Conservation (phyloP, 2,113 vertebrate species). For the Thomomys bottae region DNA sequence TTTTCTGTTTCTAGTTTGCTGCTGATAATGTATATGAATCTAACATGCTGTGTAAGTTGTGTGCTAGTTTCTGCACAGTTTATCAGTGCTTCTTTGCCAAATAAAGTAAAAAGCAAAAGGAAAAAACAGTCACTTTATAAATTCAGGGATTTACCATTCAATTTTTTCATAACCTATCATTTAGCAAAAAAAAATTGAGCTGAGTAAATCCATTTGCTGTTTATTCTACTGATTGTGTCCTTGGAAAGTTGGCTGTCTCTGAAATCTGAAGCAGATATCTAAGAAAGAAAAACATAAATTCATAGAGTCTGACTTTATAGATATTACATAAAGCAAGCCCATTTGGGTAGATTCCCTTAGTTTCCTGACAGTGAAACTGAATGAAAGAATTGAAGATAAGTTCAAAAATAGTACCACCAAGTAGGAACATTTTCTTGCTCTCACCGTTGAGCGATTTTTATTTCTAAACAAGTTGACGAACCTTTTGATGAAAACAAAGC, state of each 20-base stretch:
- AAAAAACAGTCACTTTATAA: no score
- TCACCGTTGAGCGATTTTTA: neutral
- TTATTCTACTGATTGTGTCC: neutral
- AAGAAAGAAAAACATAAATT: neutral
- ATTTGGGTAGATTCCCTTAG: neutral
- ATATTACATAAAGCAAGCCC: neutral
- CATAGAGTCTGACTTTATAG: neutral
- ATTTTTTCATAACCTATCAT: neutral
- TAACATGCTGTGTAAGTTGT: slow-evolving; percentile 84
- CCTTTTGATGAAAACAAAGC: neutral
- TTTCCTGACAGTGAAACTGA: slow-evolving; percentile 15
- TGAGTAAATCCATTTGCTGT: neutral
- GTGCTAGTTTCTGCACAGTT: slow-evolving; percentile 83
- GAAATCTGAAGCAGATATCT: slow-evolving; percentile 33
- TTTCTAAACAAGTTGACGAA: slow-evolving; percentile 5
- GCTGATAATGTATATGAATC: slow-evolving; percentile 84
- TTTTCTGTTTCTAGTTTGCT: slow-evolving; percentile 85
- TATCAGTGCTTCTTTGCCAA: slow-evolving; percentile 93
- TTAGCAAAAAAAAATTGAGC: slow-evolving; percentile 13
- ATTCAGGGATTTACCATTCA: neutral
- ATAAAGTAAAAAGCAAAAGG: slow-evolving; percentile 90
- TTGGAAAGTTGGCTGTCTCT: neutral
- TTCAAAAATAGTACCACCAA: neutral
- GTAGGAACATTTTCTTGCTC: neutral
- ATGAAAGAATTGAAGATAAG: neutral